These are phyloP conservation scores for Percina caprodes DNA, from an alignment of 2,113 vertebrate species.

Conservation along the genomic window DNA sequence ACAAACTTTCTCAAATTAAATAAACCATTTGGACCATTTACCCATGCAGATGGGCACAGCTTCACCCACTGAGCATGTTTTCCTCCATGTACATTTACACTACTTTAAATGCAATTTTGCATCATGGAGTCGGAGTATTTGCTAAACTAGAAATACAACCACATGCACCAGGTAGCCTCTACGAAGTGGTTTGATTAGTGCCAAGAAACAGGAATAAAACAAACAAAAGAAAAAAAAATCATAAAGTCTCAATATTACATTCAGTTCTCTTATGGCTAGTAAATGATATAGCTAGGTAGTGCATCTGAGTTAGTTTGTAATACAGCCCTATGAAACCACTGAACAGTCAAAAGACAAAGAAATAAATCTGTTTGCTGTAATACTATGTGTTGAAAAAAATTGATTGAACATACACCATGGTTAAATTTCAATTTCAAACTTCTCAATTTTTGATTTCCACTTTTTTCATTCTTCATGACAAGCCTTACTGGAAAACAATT, in stretches of 20 bases:
- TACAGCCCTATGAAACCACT: neutral
- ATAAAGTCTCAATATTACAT: constrained; percentile 9
- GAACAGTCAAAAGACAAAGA: neutral
- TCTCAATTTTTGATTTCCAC: neutral
- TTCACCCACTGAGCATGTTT: too few relatives aligned
- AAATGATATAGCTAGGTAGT: neutral
- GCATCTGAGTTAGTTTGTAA: neutral
- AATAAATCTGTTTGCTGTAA: neutral
- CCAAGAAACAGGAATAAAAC: constrained; percentile 5
- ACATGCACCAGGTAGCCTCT: neutral
- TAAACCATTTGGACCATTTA: neutral
- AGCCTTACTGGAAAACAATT: neutral
- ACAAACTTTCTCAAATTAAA: neutral
- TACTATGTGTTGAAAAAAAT: neutral
- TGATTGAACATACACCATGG: too few relatives aligned
- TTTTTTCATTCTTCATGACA: neutral
- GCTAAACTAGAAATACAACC: constrained; percentile 37
- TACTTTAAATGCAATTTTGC: neutral
- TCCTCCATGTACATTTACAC: neutral
- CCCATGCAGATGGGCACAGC: neutral
- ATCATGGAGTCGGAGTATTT: neutral
- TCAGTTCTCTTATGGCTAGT: neutral
- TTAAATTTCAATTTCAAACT: neutral
- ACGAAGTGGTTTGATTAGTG: constrained; percentile 6
- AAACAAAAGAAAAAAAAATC: constrained; percentile 3